Evolutionary conservation across 1,140 invertebrate species (phyloP).

Genomic region (Popillia japonica): DNA sequence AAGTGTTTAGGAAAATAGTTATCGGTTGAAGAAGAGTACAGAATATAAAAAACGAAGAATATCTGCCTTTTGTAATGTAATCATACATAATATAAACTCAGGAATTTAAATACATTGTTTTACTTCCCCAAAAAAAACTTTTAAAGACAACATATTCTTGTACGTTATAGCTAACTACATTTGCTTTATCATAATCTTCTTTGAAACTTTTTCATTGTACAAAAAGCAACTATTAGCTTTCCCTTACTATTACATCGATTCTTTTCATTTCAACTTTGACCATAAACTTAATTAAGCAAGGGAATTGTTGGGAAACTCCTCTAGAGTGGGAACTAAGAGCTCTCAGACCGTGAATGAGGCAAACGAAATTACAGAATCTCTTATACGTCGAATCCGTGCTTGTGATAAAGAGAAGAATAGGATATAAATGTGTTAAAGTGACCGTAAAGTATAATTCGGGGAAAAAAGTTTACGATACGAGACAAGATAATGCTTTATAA

Average conservation of each 20-base stretch:
- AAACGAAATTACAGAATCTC: neutral
- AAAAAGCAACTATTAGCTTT: neutral
- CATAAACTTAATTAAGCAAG: slow-evolving; percentile 5
- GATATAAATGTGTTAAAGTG: neutral
- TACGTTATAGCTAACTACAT: neutral
- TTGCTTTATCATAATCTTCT: neutral
- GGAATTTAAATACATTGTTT: neutral
- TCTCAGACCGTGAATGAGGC: neutral
- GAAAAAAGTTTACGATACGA: neutral
- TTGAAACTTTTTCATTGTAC: neutral
- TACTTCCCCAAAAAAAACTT: neutral
- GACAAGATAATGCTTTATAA: neutral
- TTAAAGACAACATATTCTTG: neutral
- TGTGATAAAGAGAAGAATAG: neutral
- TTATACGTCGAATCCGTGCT: neutral
- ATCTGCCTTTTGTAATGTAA: no score
- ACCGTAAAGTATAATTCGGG: neutral
- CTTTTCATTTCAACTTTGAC: neutral
- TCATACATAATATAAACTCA: no score
- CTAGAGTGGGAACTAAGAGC: neutral
- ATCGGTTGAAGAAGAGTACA: no score
- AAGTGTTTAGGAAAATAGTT: no score
- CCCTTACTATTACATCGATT: slow-evolving; percentile 7
- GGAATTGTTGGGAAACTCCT: neutral
- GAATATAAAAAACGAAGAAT: no score